These are phyloP conservation scores for Psilanteris sp. DNA, from an alignment of 1,140 invertebrate genomes.

Conservation along the genomic window DNA sequence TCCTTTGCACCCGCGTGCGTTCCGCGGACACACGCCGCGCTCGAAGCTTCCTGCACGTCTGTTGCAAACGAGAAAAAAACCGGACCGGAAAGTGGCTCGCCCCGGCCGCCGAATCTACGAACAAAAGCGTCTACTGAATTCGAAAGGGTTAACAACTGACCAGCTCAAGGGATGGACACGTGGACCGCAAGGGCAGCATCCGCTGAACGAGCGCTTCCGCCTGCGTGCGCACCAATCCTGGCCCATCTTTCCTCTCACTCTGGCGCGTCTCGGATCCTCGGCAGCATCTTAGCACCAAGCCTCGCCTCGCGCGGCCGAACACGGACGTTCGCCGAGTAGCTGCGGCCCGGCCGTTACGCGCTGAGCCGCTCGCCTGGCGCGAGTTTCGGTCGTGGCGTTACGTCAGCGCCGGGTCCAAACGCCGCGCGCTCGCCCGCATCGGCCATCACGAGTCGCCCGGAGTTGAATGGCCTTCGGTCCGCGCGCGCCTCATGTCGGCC, in stretches of 20 bases:
- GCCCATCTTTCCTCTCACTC: constrained; percentile 79
- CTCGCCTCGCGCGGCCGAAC: too few species aligned
- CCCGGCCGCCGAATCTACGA: too few species aligned
- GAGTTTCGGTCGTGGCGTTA: neutral
- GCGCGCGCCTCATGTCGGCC: constrained; percentile 24
- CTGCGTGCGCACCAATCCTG: constrained; percentile 86
- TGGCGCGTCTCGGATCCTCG: neutral
- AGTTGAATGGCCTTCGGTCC: constrained; percentile 42
- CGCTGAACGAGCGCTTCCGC: constrained; percentile 83
- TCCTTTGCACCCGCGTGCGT: too few species aligned
- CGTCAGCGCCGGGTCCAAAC: constrained; percentile 23
- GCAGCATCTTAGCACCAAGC: neutral
- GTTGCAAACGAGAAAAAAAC: neutral
- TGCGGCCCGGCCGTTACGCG: neutral
- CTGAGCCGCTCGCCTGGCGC: constrained; percentile 1
- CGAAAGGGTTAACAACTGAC: constrained; percentile 67
- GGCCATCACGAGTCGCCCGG: constrained; percentile 21
- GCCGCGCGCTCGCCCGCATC: constrained; percentile 11
- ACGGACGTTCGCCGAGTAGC: too few species aligned
- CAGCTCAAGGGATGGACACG: constrained; percentile 82
- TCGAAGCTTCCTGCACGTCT: too few species aligned
- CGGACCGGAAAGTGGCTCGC: too few species aligned
- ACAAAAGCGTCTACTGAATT: too few species aligned
- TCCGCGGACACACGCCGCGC: too few species aligned
- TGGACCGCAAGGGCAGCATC: constrained; percentile 81